These are phyloP conservation scores for Venustaconcha ellipsiformis DNA, from an alignment of 1,140 invertebrate species.

Conservation along the genomic window DNA sequence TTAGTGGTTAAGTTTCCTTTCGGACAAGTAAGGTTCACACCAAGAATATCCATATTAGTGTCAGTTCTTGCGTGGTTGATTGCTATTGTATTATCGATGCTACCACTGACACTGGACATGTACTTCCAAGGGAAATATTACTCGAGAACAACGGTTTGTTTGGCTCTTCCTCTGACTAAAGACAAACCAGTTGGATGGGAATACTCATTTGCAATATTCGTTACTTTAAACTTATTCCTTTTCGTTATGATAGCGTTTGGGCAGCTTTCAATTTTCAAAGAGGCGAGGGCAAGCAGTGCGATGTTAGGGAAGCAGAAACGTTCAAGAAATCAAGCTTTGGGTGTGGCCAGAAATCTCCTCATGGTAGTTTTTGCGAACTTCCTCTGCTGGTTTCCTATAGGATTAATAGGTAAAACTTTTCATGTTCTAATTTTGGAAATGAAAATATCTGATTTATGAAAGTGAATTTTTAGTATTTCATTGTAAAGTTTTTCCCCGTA, in stretches of 20 bases:
- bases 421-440: neutral
- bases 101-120: conserved; percentile 28
- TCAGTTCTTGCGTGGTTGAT: conserved; percentile 22
- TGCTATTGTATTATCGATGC: conserved; percentile 17
- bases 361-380: conserved; percentile 39
- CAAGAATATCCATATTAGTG: neutral
- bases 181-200: conserved; percentile 7
- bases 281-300: neutral
- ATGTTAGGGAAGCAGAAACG: neutral
- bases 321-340: conserved; percentile 23
- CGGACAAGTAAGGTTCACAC: conserved; percentile 12
- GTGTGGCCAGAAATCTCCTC: conserved; percentile 22
- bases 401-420: conserved; percentile 30
- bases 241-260: conserved; percentile 38
- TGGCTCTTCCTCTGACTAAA: conserved; percentile 25
- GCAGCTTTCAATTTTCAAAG: conserved; percentile 32
- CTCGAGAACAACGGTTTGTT: conserved; percentile 31
- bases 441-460: too few relatives aligned
- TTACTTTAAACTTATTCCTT: conserved; percentile 29
- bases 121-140: conserved; percentile 28
- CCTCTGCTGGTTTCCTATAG: conserved; percentile 46
- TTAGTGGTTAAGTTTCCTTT: conserved; percentile 51
- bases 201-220: conserved; percentile 21
- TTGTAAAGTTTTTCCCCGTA: too few relatives aligned
- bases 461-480: too few relatives aligned